Evolutionary conservation across 2,888 invertebrate genomes (phyloP).

Genomic region (Geophilus truncorum): DNA sequence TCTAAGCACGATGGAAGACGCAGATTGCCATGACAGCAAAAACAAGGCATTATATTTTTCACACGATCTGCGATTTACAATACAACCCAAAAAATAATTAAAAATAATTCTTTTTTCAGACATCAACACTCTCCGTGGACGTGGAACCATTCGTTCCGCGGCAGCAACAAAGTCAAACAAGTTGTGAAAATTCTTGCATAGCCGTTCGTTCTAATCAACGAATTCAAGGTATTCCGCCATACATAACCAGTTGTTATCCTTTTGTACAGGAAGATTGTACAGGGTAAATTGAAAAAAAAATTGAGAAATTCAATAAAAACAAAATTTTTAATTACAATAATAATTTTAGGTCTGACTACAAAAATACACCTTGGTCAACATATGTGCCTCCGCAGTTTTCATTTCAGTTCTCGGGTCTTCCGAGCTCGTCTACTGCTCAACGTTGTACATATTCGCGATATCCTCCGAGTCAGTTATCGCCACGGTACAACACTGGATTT

Average conservation of each 20-base stretch:
- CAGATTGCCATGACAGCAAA: neutral
- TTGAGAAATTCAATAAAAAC: too few relatives aligned
- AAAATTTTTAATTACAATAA: too few relatives aligned
- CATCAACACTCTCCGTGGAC: slow-evolving; percentile 25
- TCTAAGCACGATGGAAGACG: neutral
- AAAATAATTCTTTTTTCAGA: slow-evolving; percentile 3
- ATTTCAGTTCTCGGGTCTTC: neutral
- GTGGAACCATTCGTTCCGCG: slow-evolving; percentile 33
- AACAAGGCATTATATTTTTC: neutral
- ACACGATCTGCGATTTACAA: neutral
- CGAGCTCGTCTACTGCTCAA: neutral
- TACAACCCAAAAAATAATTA: neutral
- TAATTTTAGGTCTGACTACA: neutral
- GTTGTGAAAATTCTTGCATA: neutral
- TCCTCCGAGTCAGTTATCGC: neutral
- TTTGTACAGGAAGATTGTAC: slow-evolving; percentile 30
- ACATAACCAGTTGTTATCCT: slow-evolving; percentile 30
- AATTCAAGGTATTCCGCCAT: slow-evolving; percentile 17
- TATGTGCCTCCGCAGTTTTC: slow-evolving; percentile 1
- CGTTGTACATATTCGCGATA: neutral
- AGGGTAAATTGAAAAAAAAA: neutral
- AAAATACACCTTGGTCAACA: neutral
- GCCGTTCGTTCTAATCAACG: neutral
- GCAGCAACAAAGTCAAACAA: neutral
- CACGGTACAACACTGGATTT: neutral